phyloP scores from a whole-genome alignment of 2,113 vertebrate species.

The Aramus guarauna region DNA sequence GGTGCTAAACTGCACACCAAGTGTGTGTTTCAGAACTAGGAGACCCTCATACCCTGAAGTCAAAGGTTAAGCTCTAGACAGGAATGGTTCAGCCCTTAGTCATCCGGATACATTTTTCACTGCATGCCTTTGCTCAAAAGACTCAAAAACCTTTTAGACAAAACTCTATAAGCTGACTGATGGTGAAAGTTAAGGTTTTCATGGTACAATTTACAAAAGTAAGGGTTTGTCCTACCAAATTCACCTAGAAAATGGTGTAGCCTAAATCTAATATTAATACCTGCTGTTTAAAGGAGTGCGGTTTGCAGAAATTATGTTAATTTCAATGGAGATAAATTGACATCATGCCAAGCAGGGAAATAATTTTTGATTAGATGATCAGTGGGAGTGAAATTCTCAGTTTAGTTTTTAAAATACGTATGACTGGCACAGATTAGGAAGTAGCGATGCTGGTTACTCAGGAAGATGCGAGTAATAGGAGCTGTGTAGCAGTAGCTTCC shows the following conservation, averaged over 20 bases:
- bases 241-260: neutral
- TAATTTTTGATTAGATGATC: neutral
- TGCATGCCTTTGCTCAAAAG: neutral
- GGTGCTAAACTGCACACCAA: conserved; percentile 18
- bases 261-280: neutral
- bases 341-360: neutral
- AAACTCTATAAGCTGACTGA: neutral
- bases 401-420: fast-evolving
- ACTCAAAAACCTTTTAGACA: neutral
- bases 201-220: neutral
- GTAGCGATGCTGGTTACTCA: neutral
- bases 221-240: neutral
- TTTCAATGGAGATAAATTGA: neutral
- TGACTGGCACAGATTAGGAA: neutral
- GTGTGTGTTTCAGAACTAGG: neutral
- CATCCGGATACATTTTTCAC: neutral
- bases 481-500: neutral
- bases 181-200: neutral
- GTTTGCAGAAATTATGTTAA: neutral
- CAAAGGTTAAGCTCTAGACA: neutral
- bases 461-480: neutral
- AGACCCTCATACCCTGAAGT: neutral
- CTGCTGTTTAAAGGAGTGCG: neutral
- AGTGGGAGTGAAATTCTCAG: neutral
- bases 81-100: neutral